Conservation (phyloP, 2,888 invertebrate species). For the Ceratothoa steindachneri region DNA sequence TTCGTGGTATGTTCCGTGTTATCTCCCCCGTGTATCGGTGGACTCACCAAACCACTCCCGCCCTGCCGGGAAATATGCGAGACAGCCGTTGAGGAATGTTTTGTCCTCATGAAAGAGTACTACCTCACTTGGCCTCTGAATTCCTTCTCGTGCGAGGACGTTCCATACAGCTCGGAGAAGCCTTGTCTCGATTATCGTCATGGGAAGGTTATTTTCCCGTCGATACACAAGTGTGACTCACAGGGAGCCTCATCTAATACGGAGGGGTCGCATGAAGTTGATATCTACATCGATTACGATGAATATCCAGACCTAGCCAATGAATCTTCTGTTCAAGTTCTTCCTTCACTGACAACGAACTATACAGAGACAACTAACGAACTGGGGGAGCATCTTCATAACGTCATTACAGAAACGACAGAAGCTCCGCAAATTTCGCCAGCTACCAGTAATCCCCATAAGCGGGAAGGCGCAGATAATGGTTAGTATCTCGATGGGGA, state of each 20-base stretch:
- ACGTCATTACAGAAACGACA: too few relatives aligned
- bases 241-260: not conserved
- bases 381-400: too few relatives aligned
- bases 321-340: not conserved
- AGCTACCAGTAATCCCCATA: too few relatives aligned
- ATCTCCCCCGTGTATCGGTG: constrained; percentile 39
- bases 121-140: constrained; percentile 35
- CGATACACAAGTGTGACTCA: not conserved
- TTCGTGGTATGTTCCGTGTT: constrained; percentile 39
- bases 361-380: too few relatives aligned
- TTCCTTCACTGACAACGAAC: not conserved
- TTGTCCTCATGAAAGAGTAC: constrained; percentile 19
- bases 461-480: too few relatives aligned
- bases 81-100: constrained; percentile 21
- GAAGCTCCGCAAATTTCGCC: too few relatives aligned
- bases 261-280: not conserved
- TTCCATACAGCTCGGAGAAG: constrained; percentile 29
- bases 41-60: constrained; percentile 25
- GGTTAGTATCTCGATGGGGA: too few relatives aligned
- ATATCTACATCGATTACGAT: constrained; percentile 23
- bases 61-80: constrained; percentile 47
- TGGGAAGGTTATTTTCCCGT: constrained; percentile 36
- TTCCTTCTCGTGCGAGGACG: constrained; percentile 29
- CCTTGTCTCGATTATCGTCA: constrained; percentile 36
- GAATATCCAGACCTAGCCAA: not conserved